Evolutionary conservation across 2,113 vertebrate species (phyloP), one percentile per base, ranked within the genome.

Genomic region (Cynopterus brachyotis): DNA sequence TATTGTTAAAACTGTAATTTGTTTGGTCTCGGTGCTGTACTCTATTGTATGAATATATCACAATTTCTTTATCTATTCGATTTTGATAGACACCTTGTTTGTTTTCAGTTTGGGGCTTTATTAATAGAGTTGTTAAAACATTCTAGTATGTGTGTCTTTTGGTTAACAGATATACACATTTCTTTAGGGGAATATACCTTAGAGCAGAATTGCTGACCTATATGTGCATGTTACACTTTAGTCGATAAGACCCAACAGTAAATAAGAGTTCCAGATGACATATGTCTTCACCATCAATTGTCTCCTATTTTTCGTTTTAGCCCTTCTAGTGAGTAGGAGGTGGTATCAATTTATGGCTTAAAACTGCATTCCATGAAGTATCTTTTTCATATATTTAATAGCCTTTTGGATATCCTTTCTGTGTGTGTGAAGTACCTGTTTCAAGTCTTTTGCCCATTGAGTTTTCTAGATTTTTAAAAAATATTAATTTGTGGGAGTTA

Each of bases 251-350:
- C 12, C 60, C 72, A 79, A 73, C 24, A 19, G 32, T 60, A 12
- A 64, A 30, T 59, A n/a, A 88, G 45, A 73, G n/a, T 40, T 45
- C 81, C 60, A 73, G 17, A 15, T 53, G 30, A 28, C n/a, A 26
- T 13, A 37, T 26, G 62, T 89, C 75, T 90, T 83, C 42, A 67
- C 72, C n/a, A 85, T 11, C 42, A 92, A 20, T n/a, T 69, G 1
- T 59, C 30, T 59, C 75, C 64, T 95, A 24, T 47, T 96, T 95
- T 66, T 83, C 24, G 40, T 80, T 67, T 80, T 87, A 80, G 40
- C 35, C 42, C 40, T 78, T 16, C 40, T 83, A 37, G 2, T 24
- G 59, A 62, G 12, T 64, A 37, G 59, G 69, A 92, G 0, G 26
- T 81, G 8, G 2, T 85, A 75, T 86, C 37, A 81, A 85, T n/a